These are phyloP conservation scores for Atta cephalotes DNA, from an alignment of 1,140 invertebrate genomes.

Conservation along the genomic window DNA sequence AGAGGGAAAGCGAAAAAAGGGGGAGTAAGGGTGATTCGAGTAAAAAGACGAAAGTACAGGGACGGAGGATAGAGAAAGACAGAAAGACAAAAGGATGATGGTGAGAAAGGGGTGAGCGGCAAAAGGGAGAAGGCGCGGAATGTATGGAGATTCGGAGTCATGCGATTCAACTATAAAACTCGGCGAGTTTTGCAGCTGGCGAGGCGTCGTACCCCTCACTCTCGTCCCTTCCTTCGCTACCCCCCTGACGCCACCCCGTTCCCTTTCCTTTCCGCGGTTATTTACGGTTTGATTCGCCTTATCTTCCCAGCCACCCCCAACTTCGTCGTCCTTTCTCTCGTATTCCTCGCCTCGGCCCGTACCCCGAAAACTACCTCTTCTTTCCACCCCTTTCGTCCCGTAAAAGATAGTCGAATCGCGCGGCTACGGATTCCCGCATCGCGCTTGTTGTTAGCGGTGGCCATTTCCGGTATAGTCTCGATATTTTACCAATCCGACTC, in stretches of 20 bases:
- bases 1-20: slow-evolving; percentile 50
- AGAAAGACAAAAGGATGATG: slow-evolving; percentile 41
- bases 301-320: slow-evolving; percentile 80
- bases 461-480: slow-evolving; percentile 53
- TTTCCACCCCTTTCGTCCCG: slow-evolving; percentile 22
- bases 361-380: slow-evolving; percentile 60
- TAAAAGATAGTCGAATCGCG: slow-evolving; percentile 62
- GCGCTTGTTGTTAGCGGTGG: slow-evolving; percentile 58
- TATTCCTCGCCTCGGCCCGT: slow-evolving; percentile 74
- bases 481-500: slow-evolving; percentile 52
- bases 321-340: slow-evolving; percentile 72
- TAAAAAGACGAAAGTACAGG: slow-evolving; percentile 66
- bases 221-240: slow-evolving; percentile 68
- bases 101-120: slow-evolving; percentile 50
- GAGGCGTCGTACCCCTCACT: slow-evolving; percentile 79
- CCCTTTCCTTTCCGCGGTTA: slow-evolving; percentile 84
- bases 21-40: slow-evolving; percentile 60
- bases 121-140: slow-evolving; percentile 74
- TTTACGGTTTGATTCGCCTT: slow-evolving; percentile 87
- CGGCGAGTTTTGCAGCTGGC: slow-evolving; percentile 85
- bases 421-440: slow-evolving; percentile 29
- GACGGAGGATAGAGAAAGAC: slow-evolving; percentile 66
- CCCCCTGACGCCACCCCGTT: slow-evolving; percentile 8
- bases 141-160: slow-evolving; percentile 86
- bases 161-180: slow-evolving; percentile 87